Evolutionary conservation across 2,797 vertebrate species (phyloP).

Genomic region (Gymnoscopelus microlampas): DNA sequence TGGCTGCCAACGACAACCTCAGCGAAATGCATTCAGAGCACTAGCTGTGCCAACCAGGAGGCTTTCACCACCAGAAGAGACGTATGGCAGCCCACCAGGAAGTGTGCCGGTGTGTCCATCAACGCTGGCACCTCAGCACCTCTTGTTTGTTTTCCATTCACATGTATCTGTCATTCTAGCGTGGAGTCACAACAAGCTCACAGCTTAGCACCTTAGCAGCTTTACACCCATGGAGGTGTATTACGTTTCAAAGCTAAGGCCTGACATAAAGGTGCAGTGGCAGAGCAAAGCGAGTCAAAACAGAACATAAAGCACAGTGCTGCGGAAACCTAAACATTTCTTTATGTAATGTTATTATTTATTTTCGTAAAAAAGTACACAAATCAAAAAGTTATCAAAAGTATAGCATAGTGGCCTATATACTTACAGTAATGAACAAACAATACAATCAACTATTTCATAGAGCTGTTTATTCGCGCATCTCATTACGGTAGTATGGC

Average conservation of each 20-base stretch:
- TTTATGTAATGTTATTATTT: too few species aligned
- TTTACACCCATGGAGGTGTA: slow-evolving; percentile 58
- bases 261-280: slow-evolving; percentile 39
- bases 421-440: neutral
- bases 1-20: neutral
- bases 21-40: neutral
- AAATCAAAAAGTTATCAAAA: too few species aligned
- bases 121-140: slow-evolving; percentile 24
- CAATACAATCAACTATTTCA: slow-evolving; percentile 26
- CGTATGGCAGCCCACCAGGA: slow-evolving; percentile 14
- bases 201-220: slow-evolving; percentile 27
- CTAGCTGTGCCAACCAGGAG: slow-evolving; percentile 2
- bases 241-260: slow-evolving; percentile 71
- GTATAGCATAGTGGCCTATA: slow-evolving; percentile 20
- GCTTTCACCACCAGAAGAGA: neutral
- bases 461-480: neutral
- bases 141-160: slow-evolving; percentile 62
- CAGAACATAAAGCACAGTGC: slow-evolving; percentile 36
- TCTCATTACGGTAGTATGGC: slow-evolving; percentile 3
- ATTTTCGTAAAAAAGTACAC: too few species aligned
- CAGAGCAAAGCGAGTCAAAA: slow-evolving; percentile 63
- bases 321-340: neutral
- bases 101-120: slow-evolving; percentile 19
- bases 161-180: slow-evolving; percentile 60
- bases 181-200: slow-evolving; percentile 59